Evolutionary conservation across 2,113 vertebrate genomes (phyloP).

Genomic region (Pachycephala philippinensis): DNA sequence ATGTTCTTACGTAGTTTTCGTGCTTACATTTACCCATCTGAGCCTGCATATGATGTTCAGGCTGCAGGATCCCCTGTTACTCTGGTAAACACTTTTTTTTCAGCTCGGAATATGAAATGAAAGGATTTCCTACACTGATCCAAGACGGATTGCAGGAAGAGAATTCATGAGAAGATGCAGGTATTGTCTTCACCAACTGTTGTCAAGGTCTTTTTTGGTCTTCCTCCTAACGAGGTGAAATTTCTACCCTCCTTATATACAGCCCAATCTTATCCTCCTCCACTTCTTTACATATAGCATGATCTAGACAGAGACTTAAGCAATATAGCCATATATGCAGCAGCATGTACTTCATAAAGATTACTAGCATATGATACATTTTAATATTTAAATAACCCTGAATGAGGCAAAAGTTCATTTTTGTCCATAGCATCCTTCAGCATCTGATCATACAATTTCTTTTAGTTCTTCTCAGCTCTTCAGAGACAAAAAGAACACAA

Average conservation of each 20-base stretch:
- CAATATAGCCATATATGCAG: background rate
- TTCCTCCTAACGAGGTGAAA: background rate
- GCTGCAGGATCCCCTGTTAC: background rate
- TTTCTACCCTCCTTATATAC: background rate
- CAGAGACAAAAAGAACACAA: background rate
- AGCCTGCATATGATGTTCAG: background rate
- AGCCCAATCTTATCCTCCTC: background rate
- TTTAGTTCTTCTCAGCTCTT: background rate
- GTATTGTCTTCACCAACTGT: background rate
- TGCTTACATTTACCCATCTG: background rate
- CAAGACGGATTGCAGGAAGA: background rate
- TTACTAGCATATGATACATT: background rate
- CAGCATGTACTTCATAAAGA: background rate
- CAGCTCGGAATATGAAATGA: background rate
- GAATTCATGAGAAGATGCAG: fast-evolving
- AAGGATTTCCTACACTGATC: background rate
- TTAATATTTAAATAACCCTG: background rate
- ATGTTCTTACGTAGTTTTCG: background rate
- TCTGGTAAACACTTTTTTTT: background rate
- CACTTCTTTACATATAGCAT: background rate
- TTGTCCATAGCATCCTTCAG: background rate
- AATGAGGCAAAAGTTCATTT: background rate
- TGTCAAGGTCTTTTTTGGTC: background rate
- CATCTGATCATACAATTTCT: background rate
- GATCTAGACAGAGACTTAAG: background rate